Base-by-base conservation (phyloP, 2,113 vertebrate genomes). In the Sinocyclocheilus rhinocerous region DNA sequence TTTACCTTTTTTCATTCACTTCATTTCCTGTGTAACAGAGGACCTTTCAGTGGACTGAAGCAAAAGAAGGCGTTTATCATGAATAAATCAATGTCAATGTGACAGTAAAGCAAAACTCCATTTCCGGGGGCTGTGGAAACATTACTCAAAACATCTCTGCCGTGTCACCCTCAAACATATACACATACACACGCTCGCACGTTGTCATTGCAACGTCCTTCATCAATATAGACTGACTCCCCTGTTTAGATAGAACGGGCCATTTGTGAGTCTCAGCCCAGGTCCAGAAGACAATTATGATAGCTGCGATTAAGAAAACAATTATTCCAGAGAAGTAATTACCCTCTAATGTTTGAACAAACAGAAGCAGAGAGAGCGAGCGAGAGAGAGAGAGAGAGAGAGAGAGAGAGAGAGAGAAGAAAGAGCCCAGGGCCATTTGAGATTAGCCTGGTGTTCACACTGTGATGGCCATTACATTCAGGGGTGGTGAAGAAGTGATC, bases 271-370 rank as follows among this genome's bases (percentile, higher is more conserved):
- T 79, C 82, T 83, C 79, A 85, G 84, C 72, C 73, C 33, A 55
- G 33, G 84, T 88, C 80, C 87, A 45, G 70, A 69, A 83, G 85
- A 92, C 90, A 88, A 92, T 93, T 91, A 93, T 76, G 65, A 92
- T 92, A 70, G 80, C 52, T 89, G 90, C 90, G 88, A 95, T 95
- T 93, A 93, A 84, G 91, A 92, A 92, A 93, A 93, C 92, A 93
- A 93, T 93, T 94, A 93, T 90, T 91, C 92, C 90, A 93, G 93
- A 94, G 91, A 90, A 93, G 92, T 92, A 93, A 94, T 94, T 93
- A 94, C 90, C 89, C 85, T 69, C 88, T 85, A 88, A 93, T 88
- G 91, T 92, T 90, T 84, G 89, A 88, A 90, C 90, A 93, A 93
- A 94, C 92, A 93, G 84, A 87, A 81, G 85, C 59, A 81, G 52